Base-by-base conservation (phyloP, 2,888 invertebrate species). In the Limenitis camilla region DNA sequence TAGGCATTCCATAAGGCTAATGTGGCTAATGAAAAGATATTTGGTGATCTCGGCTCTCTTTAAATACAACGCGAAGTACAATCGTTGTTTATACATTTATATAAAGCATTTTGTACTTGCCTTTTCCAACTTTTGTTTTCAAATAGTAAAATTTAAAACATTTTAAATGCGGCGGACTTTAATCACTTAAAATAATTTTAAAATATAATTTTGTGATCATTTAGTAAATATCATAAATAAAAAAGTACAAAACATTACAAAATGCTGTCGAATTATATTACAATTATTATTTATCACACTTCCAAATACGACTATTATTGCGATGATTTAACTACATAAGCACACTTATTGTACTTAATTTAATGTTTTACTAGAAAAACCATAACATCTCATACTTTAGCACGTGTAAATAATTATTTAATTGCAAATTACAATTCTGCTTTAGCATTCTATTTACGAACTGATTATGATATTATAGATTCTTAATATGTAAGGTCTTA, bases 1-100 rank as follows among this genome's bases (percentile, higher is more conserved):
- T 83, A 86, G 84, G 85, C 83, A 81, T 78, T 79, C 76, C 71
- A 77, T 86, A 86, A 84, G 84, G 85, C 85, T 87, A 86, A 83
- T 78, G 84, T 71, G 81, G 77, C 76, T 82, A 78, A 78, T 78
- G 81, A 77, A 85, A 85, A 78, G 78, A 85, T 86, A 85, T 86
- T 87, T 87, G 85, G 85, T 83, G 81, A 76, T 68, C 73, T 76
- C 69, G 72, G 77, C 74, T 73, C 67, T 74, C 68, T 72, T 74
- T 69, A 71, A 74, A 72, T 75, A 78, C 72, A 78, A 80, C 72
- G 72, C 68, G 71, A 74, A 76, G 67, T 74, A 72, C 61, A 63
- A 64, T 60, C 65, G 19, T 67, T 68, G 69, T 71, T 69, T 72
- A 76, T 71, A 69, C 69, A 68, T 72, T 75, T 74, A 72, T 72